Conservation (phyloP, 2,797 vertebrate genomes). For the Chlorospingus flavigularis region DNA sequence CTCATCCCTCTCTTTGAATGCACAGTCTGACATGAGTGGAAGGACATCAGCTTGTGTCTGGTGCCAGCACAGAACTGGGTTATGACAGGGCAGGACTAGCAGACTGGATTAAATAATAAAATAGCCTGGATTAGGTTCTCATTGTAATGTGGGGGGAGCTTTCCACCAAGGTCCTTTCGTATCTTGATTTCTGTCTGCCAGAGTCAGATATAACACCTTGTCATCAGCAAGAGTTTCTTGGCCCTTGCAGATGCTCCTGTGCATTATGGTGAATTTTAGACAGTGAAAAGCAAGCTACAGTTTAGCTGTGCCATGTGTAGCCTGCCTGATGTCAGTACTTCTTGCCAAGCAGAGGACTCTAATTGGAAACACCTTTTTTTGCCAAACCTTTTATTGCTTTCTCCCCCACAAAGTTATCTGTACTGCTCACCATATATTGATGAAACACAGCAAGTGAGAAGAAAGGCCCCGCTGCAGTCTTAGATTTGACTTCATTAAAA, state of each 20-base stretch:
- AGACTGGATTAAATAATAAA: neutral
- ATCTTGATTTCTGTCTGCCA: neutral
- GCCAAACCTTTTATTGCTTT: neutral
- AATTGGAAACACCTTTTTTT: neutral
- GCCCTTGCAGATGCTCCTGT: neutral
- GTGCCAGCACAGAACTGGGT: neutral
- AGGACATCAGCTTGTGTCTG: neutral
- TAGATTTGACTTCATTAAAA: neutral
- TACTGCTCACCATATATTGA: neutral
- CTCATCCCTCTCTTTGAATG: neutral
- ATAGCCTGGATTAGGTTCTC: neutral
- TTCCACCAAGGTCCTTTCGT: neutral
- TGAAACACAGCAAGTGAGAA: neutral
- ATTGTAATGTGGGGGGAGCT: fast-evolving
- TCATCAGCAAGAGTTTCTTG: neutral
- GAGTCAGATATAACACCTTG: neutral
- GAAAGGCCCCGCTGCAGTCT: neutral
- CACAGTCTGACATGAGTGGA: neutral
- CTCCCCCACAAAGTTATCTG: neutral
- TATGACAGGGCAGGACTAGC: neutral
- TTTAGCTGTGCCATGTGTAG: neutral
- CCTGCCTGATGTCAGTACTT: neutral
- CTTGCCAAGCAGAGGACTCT: neutral
- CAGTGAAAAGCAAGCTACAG: neutral
- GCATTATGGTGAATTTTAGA: fast-evolving